Base-by-base conservation (phyloP, 1,140 invertebrate species). In the Scaptomyza graminum region DNA sequence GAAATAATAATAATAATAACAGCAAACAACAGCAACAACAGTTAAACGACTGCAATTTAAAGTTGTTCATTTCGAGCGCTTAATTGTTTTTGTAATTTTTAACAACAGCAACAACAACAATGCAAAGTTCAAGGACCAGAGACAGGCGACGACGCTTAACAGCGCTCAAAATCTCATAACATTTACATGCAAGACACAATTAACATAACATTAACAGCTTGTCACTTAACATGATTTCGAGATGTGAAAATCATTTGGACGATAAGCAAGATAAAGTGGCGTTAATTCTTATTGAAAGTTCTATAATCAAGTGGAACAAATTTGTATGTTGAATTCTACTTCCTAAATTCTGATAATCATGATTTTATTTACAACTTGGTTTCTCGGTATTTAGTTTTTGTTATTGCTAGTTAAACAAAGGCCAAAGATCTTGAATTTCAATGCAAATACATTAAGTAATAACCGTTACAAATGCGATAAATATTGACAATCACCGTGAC, bases 41-140 rank as follows among this genome's bases (percentile, higher is more conserved):
- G 63, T 62, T 73, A 84, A 84, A 81, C 74, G 69, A 80, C 69
- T 66, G 81, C 81, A 85, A 84, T 80, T 85, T 84, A 77, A 84
- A 85, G 73, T 85, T 85, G 81, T 84, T 84, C 84, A 78, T 70
- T 78, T 66, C 47, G 62, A 78, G 77, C 54, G 66, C 65, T 67
- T 79, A 79, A 84, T 84, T 84, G 81, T 85, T 80, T 85, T 76
- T 84, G 77, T 84, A 84, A 84, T 85, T 80, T 74, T 85, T 84
- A 84, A 85, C 79, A 84, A 77, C 18, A 71, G 15, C 18, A 59
- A 34, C 41, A 71, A 41, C 44, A 47, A 63, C 73, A 69, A 56
- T 18, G 52, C 69, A 73, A 73, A 83, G 79, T 83, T 83, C 79
- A 83, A 75, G 79, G 79, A 75, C 75, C 73, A 73, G 43, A 16